Evolutionary conservation across 2,113 vertebrate genomes (phyloP).

Genomic region (Phalacrocorax pelagicus): DNA sequence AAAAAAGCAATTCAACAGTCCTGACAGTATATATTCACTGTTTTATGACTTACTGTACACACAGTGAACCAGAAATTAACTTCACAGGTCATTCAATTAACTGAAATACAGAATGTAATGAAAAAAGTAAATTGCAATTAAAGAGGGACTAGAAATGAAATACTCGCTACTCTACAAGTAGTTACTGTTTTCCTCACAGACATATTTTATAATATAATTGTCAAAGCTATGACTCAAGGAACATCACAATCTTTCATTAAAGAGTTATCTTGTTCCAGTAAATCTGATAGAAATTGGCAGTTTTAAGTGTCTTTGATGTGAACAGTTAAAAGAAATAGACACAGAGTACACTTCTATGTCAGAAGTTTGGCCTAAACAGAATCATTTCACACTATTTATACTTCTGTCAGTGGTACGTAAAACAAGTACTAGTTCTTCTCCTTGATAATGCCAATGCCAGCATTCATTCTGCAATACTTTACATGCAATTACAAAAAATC

Average conservation of each 20-base stretch:
- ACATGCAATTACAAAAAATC: not conserved
- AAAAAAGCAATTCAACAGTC: not conserved
- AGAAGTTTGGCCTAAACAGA: not conserved
- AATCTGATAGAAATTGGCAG: not conserved
- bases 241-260: not conserved
- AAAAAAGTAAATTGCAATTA: slow-evolving; percentile 2
- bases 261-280: not conserved
- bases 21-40: not conserved
- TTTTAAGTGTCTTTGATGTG: not conserved
- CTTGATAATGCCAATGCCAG: not conserved
- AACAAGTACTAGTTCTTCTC: not conserved
- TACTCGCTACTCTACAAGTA: not conserved
- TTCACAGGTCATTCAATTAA: not conserved
- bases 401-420: rapidly evolving
- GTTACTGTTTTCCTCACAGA: not conserved
- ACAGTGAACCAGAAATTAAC: not conserved
- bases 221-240: not conserved
- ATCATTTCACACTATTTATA: not conserved
- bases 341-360: not conserved
- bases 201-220: not conserved
- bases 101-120: not conserved
- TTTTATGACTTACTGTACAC: not conserved
- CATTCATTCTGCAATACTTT: not conserved
- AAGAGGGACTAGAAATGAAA: not conserved
- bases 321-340: not conserved